Evolutionary conservation across 2,797 vertebrate genomes (phyloP).

Genomic region (Benthosema pterotum): DNA sequence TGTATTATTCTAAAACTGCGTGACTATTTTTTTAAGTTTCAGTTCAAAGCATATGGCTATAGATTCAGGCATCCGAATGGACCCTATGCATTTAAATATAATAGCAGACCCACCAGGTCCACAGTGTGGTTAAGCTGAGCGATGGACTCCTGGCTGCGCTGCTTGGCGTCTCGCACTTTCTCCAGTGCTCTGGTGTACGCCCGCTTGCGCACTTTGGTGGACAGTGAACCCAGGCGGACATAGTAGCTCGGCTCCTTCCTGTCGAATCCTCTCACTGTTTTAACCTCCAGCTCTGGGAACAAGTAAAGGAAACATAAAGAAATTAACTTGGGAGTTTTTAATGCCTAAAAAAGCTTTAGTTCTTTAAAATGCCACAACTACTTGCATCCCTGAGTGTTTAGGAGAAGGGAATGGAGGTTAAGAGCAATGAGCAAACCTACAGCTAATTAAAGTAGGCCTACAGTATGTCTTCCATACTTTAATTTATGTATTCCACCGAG

Average conservation of each 20-base stretch:
- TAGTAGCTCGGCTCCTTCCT: constrained; percentile 84
- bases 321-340: not conserved
- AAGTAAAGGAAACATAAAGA: constrained; percentile 25
- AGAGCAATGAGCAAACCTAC: not conserved
- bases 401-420: not conserved
- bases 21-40: too few relatives aligned
- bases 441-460: not conserved
- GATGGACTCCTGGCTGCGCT: constrained; percentile 85
- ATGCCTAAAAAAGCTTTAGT: not conserved
- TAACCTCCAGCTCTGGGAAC: constrained; percentile 82
- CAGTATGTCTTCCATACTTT: too few relatives aligned
- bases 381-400: not conserved
- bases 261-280: constrained; percentile 80
- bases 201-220: constrained; percentile 84
- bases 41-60: too few relatives aligned
- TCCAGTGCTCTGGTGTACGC: constrained; percentile 86
- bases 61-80: too few relatives aligned
- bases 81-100: too few relatives aligned
- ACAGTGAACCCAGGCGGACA: constrained; percentile 89
- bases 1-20: too few relatives aligned
- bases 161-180: constrained; percentile 82
- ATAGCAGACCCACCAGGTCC: constrained; percentile 82
- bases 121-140: constrained; percentile 84
- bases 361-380: not conserved
- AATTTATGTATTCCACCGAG: too few relatives aligned